phyloP scores from a whole-genome alignment of 2,113 vertebrate genomes.

The Fregetta grallaria region DNA sequence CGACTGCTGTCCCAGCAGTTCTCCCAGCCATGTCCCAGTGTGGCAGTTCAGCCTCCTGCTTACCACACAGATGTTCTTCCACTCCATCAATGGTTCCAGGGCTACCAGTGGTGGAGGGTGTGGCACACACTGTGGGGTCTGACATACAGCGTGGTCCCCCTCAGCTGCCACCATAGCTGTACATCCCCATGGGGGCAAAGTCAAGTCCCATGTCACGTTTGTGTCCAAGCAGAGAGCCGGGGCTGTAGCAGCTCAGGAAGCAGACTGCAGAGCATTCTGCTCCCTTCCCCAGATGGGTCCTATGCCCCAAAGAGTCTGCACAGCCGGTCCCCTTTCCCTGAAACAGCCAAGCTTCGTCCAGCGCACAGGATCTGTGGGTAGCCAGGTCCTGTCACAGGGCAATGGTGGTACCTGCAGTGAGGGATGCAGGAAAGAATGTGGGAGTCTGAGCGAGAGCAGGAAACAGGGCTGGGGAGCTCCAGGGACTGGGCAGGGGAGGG shows the following conservation, averaged over 20 bases:
- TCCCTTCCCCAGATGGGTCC: neutral
- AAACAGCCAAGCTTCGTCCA: neutral
- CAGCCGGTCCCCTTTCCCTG: neutral
- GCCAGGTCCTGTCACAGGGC: neutral
- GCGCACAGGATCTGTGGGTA: neutral
- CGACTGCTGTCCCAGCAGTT: too few relatives aligned
- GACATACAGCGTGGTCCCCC: neutral
- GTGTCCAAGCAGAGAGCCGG: neutral
- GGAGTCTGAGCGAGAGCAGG: neutral
- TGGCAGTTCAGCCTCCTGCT: neutral
- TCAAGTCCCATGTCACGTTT: neutral
- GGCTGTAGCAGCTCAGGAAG: neutral
- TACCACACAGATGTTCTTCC: neutral
- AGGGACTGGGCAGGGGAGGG: too few relatives aligned
- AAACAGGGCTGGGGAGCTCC: neutral
- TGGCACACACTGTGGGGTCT: neutral
- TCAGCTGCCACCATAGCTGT: neutral
- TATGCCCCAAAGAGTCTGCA: neutral
- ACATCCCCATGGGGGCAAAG: neutral
- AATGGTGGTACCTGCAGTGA: rapidly evolving
- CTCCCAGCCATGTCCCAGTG: neutral
- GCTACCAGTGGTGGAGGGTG: neutral
- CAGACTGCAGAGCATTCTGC: neutral
- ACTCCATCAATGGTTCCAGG: neutral
- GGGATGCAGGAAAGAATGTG: too few relatives aligned